These are phyloP conservation scores for Margaritifera margaritifera DNA, from an alignment of 2,888 invertebrate species.

Conservation along the genomic window DNA sequence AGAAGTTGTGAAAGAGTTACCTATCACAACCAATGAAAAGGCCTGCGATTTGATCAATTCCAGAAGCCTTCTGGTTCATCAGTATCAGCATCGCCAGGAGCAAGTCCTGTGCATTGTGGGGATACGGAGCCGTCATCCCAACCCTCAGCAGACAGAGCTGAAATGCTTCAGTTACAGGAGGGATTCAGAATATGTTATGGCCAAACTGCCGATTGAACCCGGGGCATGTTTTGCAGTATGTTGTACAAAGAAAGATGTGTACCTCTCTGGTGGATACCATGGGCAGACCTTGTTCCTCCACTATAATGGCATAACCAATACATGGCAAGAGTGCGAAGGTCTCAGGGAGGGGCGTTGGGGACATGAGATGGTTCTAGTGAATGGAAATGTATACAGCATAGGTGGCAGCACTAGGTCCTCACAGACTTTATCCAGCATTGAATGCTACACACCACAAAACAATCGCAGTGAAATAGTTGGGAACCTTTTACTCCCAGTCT, in stretches of 20 bases:
- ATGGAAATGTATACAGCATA: conserved; percentile 31
- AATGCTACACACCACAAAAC: conserved; percentile 36
- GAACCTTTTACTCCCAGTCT: conserved; percentile 37
- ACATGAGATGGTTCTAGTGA: conserved; percentile 40
- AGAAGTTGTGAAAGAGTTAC: conserved; percentile 10
- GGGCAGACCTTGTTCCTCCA: conserved; percentile 37
- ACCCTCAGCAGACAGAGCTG: conserved; percentile 46
- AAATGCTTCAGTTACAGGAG: conserved; percentile 47
- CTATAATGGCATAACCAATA: conserved; percentile 35
- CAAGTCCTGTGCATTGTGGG: conserved; percentile 49
- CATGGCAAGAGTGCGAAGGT: conserved; percentile 41
- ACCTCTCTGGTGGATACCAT: conserved; percentile 45
- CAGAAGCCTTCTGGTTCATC: conserved; percentile 6
- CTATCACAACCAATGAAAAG: neutral
- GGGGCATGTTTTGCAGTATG: conserved; percentile 51
- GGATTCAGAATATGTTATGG: conserved; percentile 39
- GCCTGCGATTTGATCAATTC: neutral
- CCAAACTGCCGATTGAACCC: conserved; percentile 41
- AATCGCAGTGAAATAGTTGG: conserved; percentile 37
- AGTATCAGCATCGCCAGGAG: conserved; percentile 39
- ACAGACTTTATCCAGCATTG: conserved; percentile 42
- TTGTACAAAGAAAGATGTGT: conserved; percentile 39
- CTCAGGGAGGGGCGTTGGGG: conserved; percentile 44
- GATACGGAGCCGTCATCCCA: conserved; percentile 44
- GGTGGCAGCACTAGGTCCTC: conserved; percentile 43